A percentile compares a stretch with the other conserved stretches of the same genome.
Conservation (phyloP, 2,113 vertebrate genomes). For the Neopipo cinnamomea region DNA sequence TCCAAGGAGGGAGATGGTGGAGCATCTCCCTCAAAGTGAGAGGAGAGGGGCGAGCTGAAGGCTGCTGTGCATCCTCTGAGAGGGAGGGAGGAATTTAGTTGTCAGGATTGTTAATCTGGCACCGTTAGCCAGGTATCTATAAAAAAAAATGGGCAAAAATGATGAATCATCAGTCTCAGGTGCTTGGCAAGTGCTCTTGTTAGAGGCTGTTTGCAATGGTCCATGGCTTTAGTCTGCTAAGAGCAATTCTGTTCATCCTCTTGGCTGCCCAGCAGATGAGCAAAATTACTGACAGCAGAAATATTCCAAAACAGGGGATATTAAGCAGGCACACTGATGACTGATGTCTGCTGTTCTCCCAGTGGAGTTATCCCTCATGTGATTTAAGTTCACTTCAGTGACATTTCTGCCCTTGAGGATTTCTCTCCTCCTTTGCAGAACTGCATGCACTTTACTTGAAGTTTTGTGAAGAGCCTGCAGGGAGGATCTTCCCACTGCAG, state of each 20-base stretch:
- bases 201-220: slow-evolving; percentile 37
- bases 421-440: slow-evolving; percentile 40
- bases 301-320: slow-evolving; percentile 54
- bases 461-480: background rate
- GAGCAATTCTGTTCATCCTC: slow-evolving; percentile 32
- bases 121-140: background rate
- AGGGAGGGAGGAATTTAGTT: background rate
- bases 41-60: background rate
- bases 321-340: slow-evolving; percentile 47
- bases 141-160: background rate
- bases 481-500: background rate
- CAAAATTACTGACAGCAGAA: slow-evolving; percentile 52
- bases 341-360: slow-evolving; percentile 51
- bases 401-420: slow-evolving; percentile 64
- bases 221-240: slow-evolving; percentile 5
- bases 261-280: slow-evolving; percentile 50
- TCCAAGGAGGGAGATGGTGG: background rate
- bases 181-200: slow-evolving; percentile 6
- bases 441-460: background rate
- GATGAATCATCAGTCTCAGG: slow-evolving; percentile 24
- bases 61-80: background rate
- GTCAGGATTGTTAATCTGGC: background rate
- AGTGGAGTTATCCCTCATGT: slow-evolving; percentile 39
- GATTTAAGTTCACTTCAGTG: slow-evolving; percentile 56
- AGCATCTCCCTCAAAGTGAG: background rate